Percentiles rank a stretch among this genome's conserved stretches.
These are phyloP conservation scores for Oegoconia quadripuncta DNA, from an alignment of 2,888 invertebrate species.

Conservation along the genomic window DNA sequence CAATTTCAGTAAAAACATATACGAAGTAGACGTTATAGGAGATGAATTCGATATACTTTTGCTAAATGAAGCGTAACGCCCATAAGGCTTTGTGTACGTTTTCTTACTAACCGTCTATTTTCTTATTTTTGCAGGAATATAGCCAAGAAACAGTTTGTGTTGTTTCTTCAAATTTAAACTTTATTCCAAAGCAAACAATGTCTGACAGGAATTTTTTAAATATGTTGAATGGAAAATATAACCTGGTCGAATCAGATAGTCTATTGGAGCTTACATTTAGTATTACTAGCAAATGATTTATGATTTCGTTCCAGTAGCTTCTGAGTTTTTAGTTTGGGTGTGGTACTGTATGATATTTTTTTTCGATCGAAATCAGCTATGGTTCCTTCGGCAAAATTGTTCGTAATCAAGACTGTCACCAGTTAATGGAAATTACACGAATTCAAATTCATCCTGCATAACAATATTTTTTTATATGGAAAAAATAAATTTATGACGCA, in stretches of 20 bases:
- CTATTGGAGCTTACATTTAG: neutral
- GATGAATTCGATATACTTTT: conserved; percentile 74
- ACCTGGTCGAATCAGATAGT: neutral
- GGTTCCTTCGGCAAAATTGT: too few species aligned
- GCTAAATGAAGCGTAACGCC: conserved; percentile 74
- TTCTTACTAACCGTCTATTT: conserved; percentile 40
- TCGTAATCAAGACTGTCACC: too few species aligned
- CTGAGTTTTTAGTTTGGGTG: too few species aligned
- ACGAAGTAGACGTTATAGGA: conserved; percentile 45
- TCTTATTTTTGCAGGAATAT: conserved; percentile 38
- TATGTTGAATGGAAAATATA: neutral
- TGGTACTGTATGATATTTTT: too few species aligned
- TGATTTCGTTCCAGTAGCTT: too few species aligned
- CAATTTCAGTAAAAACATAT: conserved; percentile 60
- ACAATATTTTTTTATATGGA: too few species aligned
- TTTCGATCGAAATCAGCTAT: too few species aligned
- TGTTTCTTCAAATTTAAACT: neutral
- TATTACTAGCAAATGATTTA: too few species aligned
- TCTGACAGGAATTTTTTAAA: neutral
- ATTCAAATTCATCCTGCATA: too few species aligned
- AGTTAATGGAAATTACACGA: too few species aligned
- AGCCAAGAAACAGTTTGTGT: neutral
- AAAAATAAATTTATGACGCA: too few species aligned
- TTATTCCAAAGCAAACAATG: conserved; percentile 16
- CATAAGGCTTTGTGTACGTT: conserved; percentile 50